Evolutionary conservation across 2,113 vertebrate species (phyloP), one percentile per base, ranked within the genome.

Genomic region (Piliocolobus tephrosceles): DNA sequence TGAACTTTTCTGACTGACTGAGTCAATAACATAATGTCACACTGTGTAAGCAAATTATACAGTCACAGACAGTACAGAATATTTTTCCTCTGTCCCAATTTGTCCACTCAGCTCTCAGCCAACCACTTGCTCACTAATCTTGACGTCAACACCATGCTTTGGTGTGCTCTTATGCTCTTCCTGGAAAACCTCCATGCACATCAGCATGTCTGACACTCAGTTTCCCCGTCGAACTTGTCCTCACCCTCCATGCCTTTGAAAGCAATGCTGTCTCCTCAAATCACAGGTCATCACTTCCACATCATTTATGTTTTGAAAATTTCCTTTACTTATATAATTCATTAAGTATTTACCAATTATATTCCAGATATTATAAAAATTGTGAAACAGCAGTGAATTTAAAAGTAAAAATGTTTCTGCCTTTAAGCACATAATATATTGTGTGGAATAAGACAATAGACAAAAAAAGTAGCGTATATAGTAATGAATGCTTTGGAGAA

Each of bases 401-500:
- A 27, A 76, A 81, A 83, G 61, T 17, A 61, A 38, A 83, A 61
- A 52, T 35, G 1, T 32, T 43, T 76, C 32, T 87, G 0, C 16
- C 55, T 5, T 95, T 92, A 38, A 95, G 22, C 8, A 30, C 78
- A 83, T 22, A 84, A 13, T 68, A 12, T 25, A 47, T 81, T 90
- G 30, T 68, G 43, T 9, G 22, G 16, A 88, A 90, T 66, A 32
- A 84, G 22, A 94, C 13, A 82, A 72, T 20, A 83, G 81, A 66
- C 1, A 50, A 78, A 86, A 40, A 64, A 64, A 66, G 20, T 90
- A 45, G 35, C 25, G 45, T 47, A 55, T 47, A 78, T 23, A 82
- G 17, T 97, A 83, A 79, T 17, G 82, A 50, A 13, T 27, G 8
- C 35, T 80, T 84, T 89, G 75, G 73, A 86, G 57, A 85, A 97